Conservation (phyloP, 1,140 invertebrate species). For the Atta cephalotes region DNA sequence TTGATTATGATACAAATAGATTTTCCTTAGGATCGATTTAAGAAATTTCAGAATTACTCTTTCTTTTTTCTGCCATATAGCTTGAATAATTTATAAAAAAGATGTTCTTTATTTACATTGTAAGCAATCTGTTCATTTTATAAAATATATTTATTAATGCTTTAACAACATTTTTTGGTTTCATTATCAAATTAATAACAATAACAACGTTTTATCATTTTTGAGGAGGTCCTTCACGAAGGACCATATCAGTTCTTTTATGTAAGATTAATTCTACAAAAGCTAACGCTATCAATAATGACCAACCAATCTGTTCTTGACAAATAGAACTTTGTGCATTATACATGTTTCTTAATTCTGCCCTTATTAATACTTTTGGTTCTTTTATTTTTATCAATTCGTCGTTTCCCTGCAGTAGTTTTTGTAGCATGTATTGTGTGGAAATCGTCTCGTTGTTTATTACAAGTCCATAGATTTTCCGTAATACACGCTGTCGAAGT, state of each 20-base stretch:
- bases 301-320: constrained; percentile 57
- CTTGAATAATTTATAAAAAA: neutral
- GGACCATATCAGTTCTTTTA: constrained; percentile 23
- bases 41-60: too few species aligned
- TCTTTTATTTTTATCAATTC: neutral
- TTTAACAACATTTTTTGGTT: neutral
- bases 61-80: neutral
- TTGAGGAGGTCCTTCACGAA: neutral
- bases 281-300: constrained; percentile 57
- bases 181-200: neutral
- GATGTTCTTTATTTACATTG: neutral
- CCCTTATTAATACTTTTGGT: neutral
- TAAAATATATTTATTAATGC: constrained; percentile 7
- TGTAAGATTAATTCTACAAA: neutral
- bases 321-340: accelerated
- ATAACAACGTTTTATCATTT: neutral
- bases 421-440: neutral
- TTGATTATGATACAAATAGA: neutral
- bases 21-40: neutral
- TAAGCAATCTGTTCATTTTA: neutral
- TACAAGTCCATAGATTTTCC: neutral
- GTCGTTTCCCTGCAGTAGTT: neutral
- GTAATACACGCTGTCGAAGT: neutral
- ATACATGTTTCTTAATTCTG: constrained; percentile 26
- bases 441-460: constrained; percentile 20